Base-by-base conservation (phyloP, 1,140 invertebrate genomes). In the Patella vulgata region DNA sequence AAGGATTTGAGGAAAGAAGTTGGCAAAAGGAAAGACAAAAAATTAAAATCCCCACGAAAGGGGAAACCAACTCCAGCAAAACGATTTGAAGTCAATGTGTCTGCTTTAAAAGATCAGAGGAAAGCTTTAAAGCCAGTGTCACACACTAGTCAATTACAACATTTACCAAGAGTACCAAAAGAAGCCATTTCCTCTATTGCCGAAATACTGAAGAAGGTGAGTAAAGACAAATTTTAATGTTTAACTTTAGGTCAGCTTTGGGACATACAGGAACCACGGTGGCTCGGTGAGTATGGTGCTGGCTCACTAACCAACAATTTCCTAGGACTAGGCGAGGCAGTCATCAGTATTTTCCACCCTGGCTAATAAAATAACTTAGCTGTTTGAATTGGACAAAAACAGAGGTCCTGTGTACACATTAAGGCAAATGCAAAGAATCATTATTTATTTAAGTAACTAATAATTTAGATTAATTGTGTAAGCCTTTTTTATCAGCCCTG, bases 201-300 rank as follows among this genome's bases (percentile, higher is more conserved):
- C 2, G 68, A 67, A 43, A 69, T 74, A 28, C 66, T 77, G 8
- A 72, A 64, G 57, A 68, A 71, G 67, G 75, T 75, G 46, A 59
- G 71, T 60, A 48, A 17, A n/a, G 17, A 27, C 31, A n/a, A 25
- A 50, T 5, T 17, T n/a, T 54, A 19, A 56, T 3, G 27, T 17
- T 43, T 56, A 14, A 12, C n/a, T 5, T 36, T 36, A 6, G 40
- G 21, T n/a, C 3, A 36, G 40, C 21, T 42, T 5, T 30, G 11
- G 17, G 4, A 31, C 1, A 43, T 33, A 8, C 2, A 11, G 33
- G 14, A 36, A 14, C 5, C 33, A 36, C 14, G 33, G 33, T 36
- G 33, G 6, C 14, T 5, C 6, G 14, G 5, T 5, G 33, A 8
- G 33, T 36, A 36, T 14, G 5, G 33, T 14, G 5, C 14, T 14